Base-by-base conservation (phyloP, 1,140 invertebrate species). In the Andrena cerasifolii region DNA sequence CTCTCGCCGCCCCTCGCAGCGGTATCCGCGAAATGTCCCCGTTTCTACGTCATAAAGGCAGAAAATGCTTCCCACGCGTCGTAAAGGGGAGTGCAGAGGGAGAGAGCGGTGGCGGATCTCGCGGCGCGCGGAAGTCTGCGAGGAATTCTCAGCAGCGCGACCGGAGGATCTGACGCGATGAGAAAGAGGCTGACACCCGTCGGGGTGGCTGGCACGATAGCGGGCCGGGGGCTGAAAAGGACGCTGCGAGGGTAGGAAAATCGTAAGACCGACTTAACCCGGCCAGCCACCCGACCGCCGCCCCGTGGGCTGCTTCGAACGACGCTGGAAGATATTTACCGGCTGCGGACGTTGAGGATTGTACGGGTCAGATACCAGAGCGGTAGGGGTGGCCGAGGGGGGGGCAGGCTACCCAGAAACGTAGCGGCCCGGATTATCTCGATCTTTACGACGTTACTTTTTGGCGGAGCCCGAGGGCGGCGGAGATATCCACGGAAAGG, bases 401-500 rank as follows among this genome's bases (percentile, higher is more conserved):
- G 28, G 45, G 66, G 73, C 78, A 70, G 74, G 83, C 75, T 85
- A 84, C 53, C 51, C 16, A 54, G 71, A 54, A 85, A 82, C 53
- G 54, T 85, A 82, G 73, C 56, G 54, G 70, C 21, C 12, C 40
- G 84, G 84, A 85, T 85, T 85, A 85, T 85, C 84, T 78, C 68
- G 79, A 85, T 85, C 79, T 85, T 85, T 85, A 85, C 83, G 83
- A 85, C 62, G 78, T 85, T 85, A 84, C 82, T 83, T 85, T 85
- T 82, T 65, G 83, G 79, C 67, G 36, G 40, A 73, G 33, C 72
- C 78, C 73, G 62, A 53, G 26, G 28, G 36, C 18, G 26, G 33
- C 16, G 21, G 49, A 84, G 78, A 82, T 78, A 77, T 12, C 40
- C 36, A 40, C 10, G 36, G 4, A 40, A 47, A 26, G n/a, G n/a